Evolutionary conservation across 2,113 vertebrate species (phyloP).

Genomic region (Ammodytes dubius): DNA sequence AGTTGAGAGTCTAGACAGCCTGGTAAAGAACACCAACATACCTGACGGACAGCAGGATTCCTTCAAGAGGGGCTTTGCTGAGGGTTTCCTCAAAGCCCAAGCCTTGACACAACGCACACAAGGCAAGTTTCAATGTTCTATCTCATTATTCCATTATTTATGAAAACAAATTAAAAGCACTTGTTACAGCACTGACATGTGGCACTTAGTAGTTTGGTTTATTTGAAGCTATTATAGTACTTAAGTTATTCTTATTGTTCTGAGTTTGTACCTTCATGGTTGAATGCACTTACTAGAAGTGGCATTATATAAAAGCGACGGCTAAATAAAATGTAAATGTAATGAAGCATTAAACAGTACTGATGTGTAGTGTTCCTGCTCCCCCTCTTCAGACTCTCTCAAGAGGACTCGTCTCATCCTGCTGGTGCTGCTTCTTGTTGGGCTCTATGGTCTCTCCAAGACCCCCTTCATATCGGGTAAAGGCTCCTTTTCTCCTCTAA

Average conservation of each 20-base stretch:
- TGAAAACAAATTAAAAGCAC: too few species aligned
- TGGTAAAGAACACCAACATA: constrained; percentile 93
- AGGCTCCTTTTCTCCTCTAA: constrained; percentile 66
- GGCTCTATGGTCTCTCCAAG: constrained; percentile 93
- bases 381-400: constrained; percentile 88
- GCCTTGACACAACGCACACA: constrained; percentile 93
- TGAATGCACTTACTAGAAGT: too few species aligned
- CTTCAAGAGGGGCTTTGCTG: constrained; percentile 97
- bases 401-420: constrained; percentile 93
- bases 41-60: constrained; percentile 93
- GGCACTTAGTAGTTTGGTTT: too few species aligned
- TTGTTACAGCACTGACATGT: too few species aligned
- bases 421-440: constrained; percentile 87
- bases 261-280: too few species aligned
- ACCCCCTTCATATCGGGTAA: constrained; percentile 96
- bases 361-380: constrained; percentile 3
- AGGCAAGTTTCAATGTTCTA: constrained; percentile 77
- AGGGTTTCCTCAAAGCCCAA: constrained; percentile 97
- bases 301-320: too few species aligned
- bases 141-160: background rate
- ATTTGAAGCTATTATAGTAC: too few species aligned
- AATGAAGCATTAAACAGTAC: background rate
- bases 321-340: too few species aligned
- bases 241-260: too few species aligned
- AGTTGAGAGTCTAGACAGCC: constrained; percentile 89